A percentile compares a stretch with the other conserved stretches of the same genome.
Evolutionary conservation across 2,888 invertebrate genomes (phyloP).

Genomic region (Ramazzottius varieornatus): DNA sequence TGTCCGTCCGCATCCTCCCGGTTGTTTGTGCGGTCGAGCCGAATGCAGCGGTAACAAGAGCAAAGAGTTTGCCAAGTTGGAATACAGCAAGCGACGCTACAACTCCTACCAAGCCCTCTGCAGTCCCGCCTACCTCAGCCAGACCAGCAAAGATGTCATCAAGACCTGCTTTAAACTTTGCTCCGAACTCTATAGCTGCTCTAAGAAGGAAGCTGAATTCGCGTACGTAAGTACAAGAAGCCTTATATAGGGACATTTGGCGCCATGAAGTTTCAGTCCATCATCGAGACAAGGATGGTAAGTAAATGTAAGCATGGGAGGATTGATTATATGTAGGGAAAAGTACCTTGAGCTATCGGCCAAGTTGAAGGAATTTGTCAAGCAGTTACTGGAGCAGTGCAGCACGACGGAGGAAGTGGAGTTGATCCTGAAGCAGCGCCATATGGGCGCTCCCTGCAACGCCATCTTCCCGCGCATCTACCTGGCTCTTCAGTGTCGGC

Average conservation of each 20-base stretch:
- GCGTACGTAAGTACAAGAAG: neutral
- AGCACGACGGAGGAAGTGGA: slow-evolving; percentile 28
- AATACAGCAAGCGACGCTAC: slow-evolving; percentile 28
- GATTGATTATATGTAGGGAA: too few relatives aligned
- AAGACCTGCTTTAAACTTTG: slow-evolving; percentile 25
- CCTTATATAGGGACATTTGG: too few relatives aligned
- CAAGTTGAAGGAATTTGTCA: slow-evolving; percentile 30
- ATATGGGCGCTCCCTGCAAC: neutral
- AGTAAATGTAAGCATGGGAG: too few relatives aligned
- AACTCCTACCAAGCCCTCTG: slow-evolving; percentile 30
- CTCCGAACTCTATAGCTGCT: slow-evolving; percentile 5
- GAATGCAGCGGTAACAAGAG: slow-evolving; percentile 21
- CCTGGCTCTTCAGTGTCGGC: slow-evolving; percentile 22
- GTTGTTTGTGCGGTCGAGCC: slow-evolving; percentile 21
- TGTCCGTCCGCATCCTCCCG: neutral
- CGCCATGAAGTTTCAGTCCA: neutral
- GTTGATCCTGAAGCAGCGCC: neutral
- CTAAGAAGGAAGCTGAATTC: slow-evolving; percentile 3
- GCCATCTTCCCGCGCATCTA: slow-evolving; percentile 16
- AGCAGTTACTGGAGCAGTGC: slow-evolving; percentile 30
- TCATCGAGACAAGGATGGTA: too few relatives aligned
- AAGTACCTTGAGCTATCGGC: slow-evolving; percentile 23
- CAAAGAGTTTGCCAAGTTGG: slow-evolving; percentile 25
- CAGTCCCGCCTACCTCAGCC: slow-evolving; percentile 31
- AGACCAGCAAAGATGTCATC: slow-evolving; percentile 30